Evolutionary conservation across 1,140 invertebrate genomes (phyloP).

Genomic region (Microplitis demolitor): DNA sequence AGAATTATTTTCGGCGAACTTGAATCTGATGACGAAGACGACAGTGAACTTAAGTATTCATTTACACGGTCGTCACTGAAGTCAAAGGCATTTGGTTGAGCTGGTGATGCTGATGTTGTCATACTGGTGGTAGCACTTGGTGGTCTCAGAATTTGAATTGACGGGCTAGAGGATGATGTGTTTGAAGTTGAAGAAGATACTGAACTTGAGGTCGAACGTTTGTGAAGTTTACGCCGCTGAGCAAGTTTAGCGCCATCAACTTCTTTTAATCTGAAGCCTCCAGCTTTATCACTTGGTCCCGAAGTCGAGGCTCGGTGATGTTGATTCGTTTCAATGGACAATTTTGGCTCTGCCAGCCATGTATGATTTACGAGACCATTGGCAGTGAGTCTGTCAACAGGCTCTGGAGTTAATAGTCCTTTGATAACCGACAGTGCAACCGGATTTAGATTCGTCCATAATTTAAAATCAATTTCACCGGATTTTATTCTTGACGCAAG

Average conservation of each 20-base stretch:
- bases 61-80: constrained; percentile 64
- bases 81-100: constrained; percentile 59
- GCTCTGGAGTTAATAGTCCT: constrained; percentile 81
- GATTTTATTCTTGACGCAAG: constrained; percentile 81
- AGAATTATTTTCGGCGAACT: constrained; percentile 40
- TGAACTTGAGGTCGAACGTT: constrained; percentile 65
- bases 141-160: constrained; percentile 36
- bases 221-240: constrained; percentile 71
- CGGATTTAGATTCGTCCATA: constrained; percentile 75
- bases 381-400: constrained; percentile 73
- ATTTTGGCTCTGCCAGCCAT: constrained; percentile 65
- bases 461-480: constrained; percentile 77
- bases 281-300: not conserved
- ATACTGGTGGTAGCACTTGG: constrained; percentile 36
- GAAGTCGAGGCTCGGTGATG: constrained; percentile 49
- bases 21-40: constrained; percentile 52
- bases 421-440: constrained; percentile 78
- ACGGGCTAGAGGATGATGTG: constrained; percentile 44
- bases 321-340: not conserved
- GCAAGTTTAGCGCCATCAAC: constrained; percentile 71
- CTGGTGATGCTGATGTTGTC: constrained; percentile 38
- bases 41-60: constrained; percentile 62
- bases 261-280: constrained; percentile 38
- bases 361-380: constrained; percentile 67
- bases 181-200: constrained; percentile 51